phyloP scores from a whole-genome alignment of 2,797 vertebrate species.

The Pseudochromis fuscus region DNA sequence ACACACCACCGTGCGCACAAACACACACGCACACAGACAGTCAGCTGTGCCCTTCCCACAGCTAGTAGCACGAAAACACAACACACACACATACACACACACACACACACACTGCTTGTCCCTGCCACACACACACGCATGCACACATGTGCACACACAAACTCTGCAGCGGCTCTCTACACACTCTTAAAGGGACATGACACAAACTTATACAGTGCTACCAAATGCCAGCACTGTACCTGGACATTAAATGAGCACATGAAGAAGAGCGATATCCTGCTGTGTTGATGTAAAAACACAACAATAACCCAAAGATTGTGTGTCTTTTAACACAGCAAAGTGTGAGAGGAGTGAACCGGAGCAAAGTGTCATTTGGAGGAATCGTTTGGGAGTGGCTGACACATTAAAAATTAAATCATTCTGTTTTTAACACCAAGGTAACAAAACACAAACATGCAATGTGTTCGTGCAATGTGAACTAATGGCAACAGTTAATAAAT shows the following conservation, averaged over 20 bases:
- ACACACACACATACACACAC: conserved; percentile 63
- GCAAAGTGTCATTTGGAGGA: background rate
- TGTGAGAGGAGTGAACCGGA: background rate
- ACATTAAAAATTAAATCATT: background rate
- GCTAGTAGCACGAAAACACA: conserved; percentile 82
- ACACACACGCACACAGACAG: conserved; percentile 72
- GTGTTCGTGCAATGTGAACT: background rate
- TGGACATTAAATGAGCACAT: conserved; percentile 15
- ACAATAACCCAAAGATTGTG: background rate
- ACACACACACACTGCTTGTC: conserved; percentile 70
- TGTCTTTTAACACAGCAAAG: background rate
- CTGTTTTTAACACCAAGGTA: background rate
- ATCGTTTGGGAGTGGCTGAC: conserved; percentile 15
- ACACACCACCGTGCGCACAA: conserved; percentile 35
- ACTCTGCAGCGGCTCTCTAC: conserved; percentile 73
- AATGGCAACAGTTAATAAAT: background rate
- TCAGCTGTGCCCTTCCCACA: conserved; percentile 86
- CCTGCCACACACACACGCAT: conserved; percentile 55
- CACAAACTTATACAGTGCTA: conserved; percentile 48
- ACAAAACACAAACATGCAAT: background rate
- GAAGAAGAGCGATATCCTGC: background rate
- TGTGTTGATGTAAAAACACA: background rate
- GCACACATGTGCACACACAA: conserved; percentile 59
- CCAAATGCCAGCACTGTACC: conserved; percentile 15
- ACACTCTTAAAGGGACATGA: conserved; percentile 82